Evolutionary conservation across 2,797 vertebrate species (phyloP).

Genomic region (Pitangus sulphuratus): DNA sequence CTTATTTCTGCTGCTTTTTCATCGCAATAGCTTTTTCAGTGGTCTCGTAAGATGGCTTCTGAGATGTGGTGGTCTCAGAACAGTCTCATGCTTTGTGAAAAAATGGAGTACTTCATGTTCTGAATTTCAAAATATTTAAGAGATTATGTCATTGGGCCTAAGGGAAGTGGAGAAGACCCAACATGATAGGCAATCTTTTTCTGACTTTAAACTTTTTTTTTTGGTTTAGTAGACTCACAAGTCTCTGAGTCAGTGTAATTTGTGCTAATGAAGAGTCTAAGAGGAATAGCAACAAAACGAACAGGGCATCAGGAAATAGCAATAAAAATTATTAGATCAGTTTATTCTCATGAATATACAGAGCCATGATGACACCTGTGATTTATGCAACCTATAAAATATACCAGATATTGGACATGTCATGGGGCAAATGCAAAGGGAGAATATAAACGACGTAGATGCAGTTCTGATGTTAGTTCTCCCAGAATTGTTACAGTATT

Average conservation of each 20-base stretch:
- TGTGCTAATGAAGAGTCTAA: conserved; percentile 21
- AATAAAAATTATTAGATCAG: conserved; percentile 28
- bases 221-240: not conserved
- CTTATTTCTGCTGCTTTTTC: conserved; percentile 69
- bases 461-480: not conserved
- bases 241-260: not conserved
- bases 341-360: not conserved
- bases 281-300: conserved; percentile 11
- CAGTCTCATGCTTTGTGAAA: conserved; percentile 15
- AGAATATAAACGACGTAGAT: not conserved
- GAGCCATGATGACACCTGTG: not conserved
- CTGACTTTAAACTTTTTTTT: not conserved
- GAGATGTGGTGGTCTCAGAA: conserved; percentile 49
- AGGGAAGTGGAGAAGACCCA: conserved; percentile 3
- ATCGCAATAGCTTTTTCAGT: conserved; percentile 29
- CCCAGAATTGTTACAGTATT: not conserved
- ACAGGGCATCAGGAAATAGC: not conserved
- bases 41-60: conserved; percentile 34
- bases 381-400: not conserved
- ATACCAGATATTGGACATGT: not conserved
- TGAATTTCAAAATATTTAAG: conserved; percentile 48
- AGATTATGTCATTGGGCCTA: conserved; percentile 42
- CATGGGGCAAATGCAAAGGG: not conserved
- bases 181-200: not conserved
- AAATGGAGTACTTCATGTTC: conserved; percentile 57